A percentile compares a stretch with the other conserved stretches of the same genome.
These are phyloP conservation scores for Brachionus asplanchnoidis DNA, from an alignment of 1,140 invertebrate species.

Conservation along the genomic window DNA sequence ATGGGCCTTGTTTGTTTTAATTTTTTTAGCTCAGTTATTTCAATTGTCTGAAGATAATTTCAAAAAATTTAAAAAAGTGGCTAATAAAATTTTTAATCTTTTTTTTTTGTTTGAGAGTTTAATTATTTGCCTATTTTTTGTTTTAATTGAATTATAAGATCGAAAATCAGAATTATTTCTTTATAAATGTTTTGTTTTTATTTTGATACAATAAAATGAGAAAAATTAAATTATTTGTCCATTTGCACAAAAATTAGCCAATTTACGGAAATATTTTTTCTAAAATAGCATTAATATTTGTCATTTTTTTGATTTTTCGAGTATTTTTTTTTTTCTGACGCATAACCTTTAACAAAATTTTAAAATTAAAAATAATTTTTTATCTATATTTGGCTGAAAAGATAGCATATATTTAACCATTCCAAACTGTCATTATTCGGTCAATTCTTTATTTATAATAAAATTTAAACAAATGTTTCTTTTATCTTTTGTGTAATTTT, in stretches of 20 bases:
- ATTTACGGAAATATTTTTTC: not conserved
- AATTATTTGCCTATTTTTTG: not conserved
- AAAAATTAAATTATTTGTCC: not conserved
- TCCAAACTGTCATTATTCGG: not conserved
- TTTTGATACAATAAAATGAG: not conserved
- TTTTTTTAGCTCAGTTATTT: not conserved
- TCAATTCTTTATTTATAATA: not conserved
- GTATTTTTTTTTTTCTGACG: not conserved
- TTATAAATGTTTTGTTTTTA: not conserved
- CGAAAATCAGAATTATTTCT: not conserved
- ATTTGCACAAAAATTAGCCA: not conserved
- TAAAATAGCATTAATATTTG: not conserved
- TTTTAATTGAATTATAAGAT: not conserved
- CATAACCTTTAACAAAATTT: not conserved
- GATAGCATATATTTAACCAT: not conserved
- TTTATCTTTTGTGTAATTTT: not conserved
- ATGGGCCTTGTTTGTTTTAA: not conserved
- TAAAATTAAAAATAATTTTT: not conserved
- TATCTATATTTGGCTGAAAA: not conserved
- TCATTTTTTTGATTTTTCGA: too few relatives aligned
- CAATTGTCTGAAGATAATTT: not conserved
- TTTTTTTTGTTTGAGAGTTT: not conserved
- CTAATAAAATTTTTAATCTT: not conserved
- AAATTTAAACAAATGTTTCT: not conserved
- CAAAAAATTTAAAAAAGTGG: not conserved